phyloP scores from a whole-genome alignment of 2,888 invertebrate species.

The Neria commutata region DNA sequence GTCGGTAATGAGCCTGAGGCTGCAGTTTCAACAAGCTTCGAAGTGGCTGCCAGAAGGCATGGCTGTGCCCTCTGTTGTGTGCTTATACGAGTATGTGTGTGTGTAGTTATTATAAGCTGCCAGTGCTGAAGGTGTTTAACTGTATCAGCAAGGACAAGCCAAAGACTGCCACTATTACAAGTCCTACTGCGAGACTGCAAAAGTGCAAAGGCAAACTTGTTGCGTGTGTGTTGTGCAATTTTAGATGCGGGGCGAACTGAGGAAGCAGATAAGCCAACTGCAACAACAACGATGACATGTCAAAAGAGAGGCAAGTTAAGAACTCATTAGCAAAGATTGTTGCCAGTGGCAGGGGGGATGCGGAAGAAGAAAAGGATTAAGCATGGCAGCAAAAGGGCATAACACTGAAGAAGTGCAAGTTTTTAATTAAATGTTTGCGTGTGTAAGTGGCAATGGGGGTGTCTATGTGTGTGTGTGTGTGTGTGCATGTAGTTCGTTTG shows the following conservation, averaged over 20 bases:
- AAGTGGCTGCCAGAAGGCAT: too few relatives aligned
- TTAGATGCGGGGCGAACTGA: not conserved
- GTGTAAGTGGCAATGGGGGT: too few relatives aligned
- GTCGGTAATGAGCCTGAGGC: too few relatives aligned
- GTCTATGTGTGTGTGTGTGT: slow-evolving; percentile 1
- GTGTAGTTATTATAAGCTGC: too few relatives aligned
- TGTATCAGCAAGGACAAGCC: too few relatives aligned
- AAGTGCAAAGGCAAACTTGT: not conserved
- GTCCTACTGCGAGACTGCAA: too few relatives aligned
- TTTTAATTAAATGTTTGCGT: slow-evolving; percentile 2
- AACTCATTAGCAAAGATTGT: not conserved
- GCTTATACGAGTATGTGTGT: too few relatives aligned
- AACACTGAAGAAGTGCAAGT: not conserved
- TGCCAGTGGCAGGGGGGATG: too few relatives aligned
- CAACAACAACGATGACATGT: not conserved
- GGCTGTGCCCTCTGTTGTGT: too few relatives aligned
- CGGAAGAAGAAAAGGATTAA: too few relatives aligned
- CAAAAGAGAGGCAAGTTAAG: not conserved
- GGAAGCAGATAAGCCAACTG: not conserved
- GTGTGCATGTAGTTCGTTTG: not conserved
- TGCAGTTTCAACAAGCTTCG: too few relatives aligned
- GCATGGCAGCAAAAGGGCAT: not conserved
- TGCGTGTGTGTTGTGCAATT: not conserved
- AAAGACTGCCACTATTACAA: not conserved
- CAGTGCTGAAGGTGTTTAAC: too few relatives aligned